Base-by-base conservation (phyloP, 2,797 vertebrate genomes). In the Gymnoscopelus microlampas region DNA sequence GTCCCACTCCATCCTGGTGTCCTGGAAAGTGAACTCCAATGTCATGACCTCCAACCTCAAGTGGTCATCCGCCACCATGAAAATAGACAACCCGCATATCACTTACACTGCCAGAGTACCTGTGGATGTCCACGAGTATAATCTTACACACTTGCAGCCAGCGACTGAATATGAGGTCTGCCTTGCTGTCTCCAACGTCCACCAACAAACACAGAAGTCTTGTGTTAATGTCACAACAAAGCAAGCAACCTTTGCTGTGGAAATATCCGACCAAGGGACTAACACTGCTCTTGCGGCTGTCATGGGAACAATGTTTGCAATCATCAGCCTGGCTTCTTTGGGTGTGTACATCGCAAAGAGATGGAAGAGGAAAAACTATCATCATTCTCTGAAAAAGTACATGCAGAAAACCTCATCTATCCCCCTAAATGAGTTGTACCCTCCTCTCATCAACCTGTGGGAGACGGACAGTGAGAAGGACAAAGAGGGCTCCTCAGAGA, bases 371-470 rank as follows among this genome's bases (percentile, higher is more conserved):
- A 98, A 98, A 92, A 99, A 98, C 90, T 98, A 98, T 84, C 96
- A 98, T 81, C 98, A 98, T 67, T 99, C 98, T 0, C 80, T 99
- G 61, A 99, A 99, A 90, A 99, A 99, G 88, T 99, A 99, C 93
- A 98, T 99, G 97, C 97, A 98, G 92, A 99, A 98, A 91, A 99
- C 97, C 59, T 99, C 98, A 1, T 98, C 98, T 0, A 98, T 99
- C 85, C 98, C 98, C 0, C 89, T 99, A 50, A 99, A 99, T 0
- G 98, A 99, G 92, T 91, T 99, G 60, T 99, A 99, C 86, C 98
- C 97, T 2, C 98, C 98, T 2, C 97, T 99, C 73, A 99, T 99
- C 87, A 99, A 97, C 88, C 92, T 99, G 87, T 99, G 98, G 98
- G 98, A 99, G 84, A 95, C 94, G 0, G 98, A 99, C 89, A 95